Percentiles rank a stretch among this genome's conserved stretches.
Conservation (phyloP, 2,113 vertebrate genomes). For the Riparia riparia region DNA sequence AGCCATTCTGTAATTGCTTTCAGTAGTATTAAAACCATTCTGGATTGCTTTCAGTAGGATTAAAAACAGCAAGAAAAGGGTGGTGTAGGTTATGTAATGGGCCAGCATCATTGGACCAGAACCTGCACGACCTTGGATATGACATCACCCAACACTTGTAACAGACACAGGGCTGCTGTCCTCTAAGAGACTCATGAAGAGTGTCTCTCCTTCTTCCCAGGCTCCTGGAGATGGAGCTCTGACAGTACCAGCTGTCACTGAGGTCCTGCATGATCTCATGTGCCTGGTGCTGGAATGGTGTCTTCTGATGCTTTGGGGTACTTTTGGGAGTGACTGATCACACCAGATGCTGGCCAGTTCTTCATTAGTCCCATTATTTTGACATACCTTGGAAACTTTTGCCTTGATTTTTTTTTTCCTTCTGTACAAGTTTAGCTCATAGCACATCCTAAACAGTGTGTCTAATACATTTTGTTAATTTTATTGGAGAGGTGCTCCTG, state of each 20-base stretch:
- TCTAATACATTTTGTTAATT: not conserved
- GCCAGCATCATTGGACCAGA: not conserved
- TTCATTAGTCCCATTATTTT: not conserved
- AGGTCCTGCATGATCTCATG: not conserved
- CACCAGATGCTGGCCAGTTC: not conserved
- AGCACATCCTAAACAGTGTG: not conserved
- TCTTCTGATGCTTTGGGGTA: not conserved
- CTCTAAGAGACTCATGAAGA: not conserved
- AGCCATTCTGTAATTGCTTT: not conserved
- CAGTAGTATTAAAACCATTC: not conserved
- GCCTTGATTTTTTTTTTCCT: not conserved
- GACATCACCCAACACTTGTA: accelerated
- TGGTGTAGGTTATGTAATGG: not conserved
- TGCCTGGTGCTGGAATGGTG: not conserved
- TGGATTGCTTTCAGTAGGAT: not conserved
- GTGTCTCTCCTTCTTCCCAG: not conserved
- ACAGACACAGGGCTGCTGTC: accelerated
- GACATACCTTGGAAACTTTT: not conserved
- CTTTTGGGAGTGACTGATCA: not conserved
- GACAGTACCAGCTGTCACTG: accelerated
- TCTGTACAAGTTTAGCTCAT: not conserved
- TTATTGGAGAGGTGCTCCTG: not conserved
- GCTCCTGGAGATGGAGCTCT: not conserved
- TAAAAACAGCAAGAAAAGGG: not conserved
- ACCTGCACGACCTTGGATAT: not conserved